Base-by-base conservation (phyloP, 2,888 invertebrate genomes). In the Tiliacea citrago region DNA sequence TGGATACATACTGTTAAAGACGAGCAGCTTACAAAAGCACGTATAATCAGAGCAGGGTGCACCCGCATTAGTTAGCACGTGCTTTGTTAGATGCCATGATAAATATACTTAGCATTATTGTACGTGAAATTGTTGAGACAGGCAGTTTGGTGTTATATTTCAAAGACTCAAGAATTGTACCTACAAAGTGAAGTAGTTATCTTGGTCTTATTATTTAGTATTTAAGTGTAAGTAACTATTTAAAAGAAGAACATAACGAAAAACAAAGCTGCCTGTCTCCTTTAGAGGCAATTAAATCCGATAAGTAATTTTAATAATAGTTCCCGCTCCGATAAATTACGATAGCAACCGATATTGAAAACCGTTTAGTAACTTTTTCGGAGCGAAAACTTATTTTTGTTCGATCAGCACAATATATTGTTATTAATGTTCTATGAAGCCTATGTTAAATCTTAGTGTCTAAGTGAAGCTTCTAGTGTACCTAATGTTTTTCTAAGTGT, bases 21-120 rank as follows among this genome's bases (percentile, higher is more conserved):
- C 45, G 68, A 79, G 65, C 2, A 62, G 42, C 66, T 72, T n/a
- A 72, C 75, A 77, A 85, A 85, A 69, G 75, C 73, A 60, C 72
- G 39, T 75, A 60, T 75, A 81, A 77, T 81, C 77, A 75, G 63
- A 73, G 72, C 61, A 18, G 65, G 63, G 13, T 69, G 72, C 29
- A 57, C 85, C 87, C 68, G 76, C 71, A 86, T 82, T 67, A 71
- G 66, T 73, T 71, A 53, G 61, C 45, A 69, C 61, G 62, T 68
- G 57, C 71, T 77, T 79, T 84, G 60, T 66, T 67, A 72, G 29
- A 12, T 68, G 39, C 39, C 39, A 39, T 51, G 6, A 29, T n/a
- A n/a, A n/a, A n/a, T 55, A n/a, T 47, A 55, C 12, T 71, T 12
- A 67, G 57, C 10, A 21, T 53, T 55, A 73, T 67, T 49, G 39